Base-by-base conservation (phyloP, 2,797 vertebrate species). In the Taenioides sp. region DNA sequence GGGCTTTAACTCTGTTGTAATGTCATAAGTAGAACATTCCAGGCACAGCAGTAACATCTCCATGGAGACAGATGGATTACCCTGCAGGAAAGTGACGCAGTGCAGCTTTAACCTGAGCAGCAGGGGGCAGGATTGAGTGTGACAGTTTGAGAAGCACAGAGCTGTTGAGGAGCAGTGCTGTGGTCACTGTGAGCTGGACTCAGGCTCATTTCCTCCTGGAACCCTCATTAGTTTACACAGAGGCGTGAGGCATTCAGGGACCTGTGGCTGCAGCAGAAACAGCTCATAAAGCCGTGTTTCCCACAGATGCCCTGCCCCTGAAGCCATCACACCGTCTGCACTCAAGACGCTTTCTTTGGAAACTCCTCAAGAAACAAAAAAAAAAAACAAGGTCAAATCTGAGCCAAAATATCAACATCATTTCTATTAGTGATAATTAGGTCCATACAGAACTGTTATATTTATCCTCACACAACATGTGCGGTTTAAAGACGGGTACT, bases 181-280 rank as follows among this genome's bases (percentile, higher is more conserved):
- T 47, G 43, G 43, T 47, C 52, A 20, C 5, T 52, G 17, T 52
- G 50, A n/a, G 16, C 49, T 50, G 49, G n/a, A 4, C 4, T 12
- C 31, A 6, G 18, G 49, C 20, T 18, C 11, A 59, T 27, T 27
- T 59, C 23, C 23, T 27, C 27, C 17, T 34, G 5, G 16, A 34
- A 28, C 16, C 28, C 59, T 61, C 59, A 61, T 61, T 61, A 61
- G 59, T 61, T 61, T 34, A 34, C 20, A 18, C 18, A n/a, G 28
- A 31, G 58, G 4, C 11, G 59, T 61, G 59, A 34, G 27, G 59
- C 28, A 28, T 61, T 61, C 59, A 61, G 59, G 59, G 59, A 61
- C 59, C 17, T 34, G 27, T 10, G 4, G 4, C 16, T 16, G 58
- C 58, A 18, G 16, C 25, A 27, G 27, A 34, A 34, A 61, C 59